Evolutionary conservation across 1,140 invertebrate species (phyloP).

Genomic region (Archivesica marissinica): DNA sequence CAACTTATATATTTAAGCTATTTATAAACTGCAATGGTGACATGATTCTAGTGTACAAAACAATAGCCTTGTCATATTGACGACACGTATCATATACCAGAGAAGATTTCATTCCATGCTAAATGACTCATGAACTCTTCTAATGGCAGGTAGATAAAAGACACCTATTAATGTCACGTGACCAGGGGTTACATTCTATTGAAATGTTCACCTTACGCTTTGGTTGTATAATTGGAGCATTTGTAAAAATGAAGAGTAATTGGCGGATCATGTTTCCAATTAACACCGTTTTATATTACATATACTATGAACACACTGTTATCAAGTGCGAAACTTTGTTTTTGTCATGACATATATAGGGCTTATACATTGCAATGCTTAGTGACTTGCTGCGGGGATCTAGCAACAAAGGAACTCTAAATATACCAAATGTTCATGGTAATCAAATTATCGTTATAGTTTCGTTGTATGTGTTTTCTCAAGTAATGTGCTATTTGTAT

Average conservation of each 20-base stretch:
- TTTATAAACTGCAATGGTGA: too few relatives aligned
- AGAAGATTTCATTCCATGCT: not conserved
- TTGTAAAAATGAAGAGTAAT: not conserved
- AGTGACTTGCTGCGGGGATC: too few relatives aligned
- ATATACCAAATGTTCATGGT: too few relatives aligned
- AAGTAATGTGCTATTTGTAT: too few relatives aligned
- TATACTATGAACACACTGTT: not conserved
- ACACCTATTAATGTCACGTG: not conserved
- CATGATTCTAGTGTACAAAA: too few relatives aligned
- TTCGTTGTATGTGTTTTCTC: too few relatives aligned
- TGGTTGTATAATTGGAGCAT: not conserved
- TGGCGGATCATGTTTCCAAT: not conserved
- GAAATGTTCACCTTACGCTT: not conserved
- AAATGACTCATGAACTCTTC: not conserved
- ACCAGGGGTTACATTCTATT: not conserved
- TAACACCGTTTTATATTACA: not conserved
- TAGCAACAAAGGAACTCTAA: not conserved
- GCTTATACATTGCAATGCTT: too few relatives aligned
- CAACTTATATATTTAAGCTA: too few relatives aligned
- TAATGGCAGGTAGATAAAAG: not conserved
- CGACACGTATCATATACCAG: not conserved
- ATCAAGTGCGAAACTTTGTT: not conserved
- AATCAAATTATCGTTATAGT: too few relatives aligned
- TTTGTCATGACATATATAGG: too few relatives aligned
- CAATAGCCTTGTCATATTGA: too few relatives aligned